Base-by-base conservation (phyloP, 1,140 invertebrate species). In the Archivesica marissinica region DNA sequence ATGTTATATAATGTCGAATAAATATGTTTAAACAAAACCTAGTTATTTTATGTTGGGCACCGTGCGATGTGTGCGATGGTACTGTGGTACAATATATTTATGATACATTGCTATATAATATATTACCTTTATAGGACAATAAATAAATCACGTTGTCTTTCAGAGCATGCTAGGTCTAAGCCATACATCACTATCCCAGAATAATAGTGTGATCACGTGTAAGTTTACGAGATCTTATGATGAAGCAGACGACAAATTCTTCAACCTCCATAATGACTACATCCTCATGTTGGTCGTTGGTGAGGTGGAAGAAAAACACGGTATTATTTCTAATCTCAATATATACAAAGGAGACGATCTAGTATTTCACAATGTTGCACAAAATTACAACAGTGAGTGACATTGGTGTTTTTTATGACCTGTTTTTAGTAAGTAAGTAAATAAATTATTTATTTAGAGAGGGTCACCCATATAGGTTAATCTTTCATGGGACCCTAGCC, bases 261-360 rank as follows among this genome's bases (percentile, higher is more conserved):
- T 81, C 61, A 25, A 81, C 23, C 33, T 72, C 1, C 70, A 81
- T 23, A 68, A 68, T 39, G 41, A 70, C 23, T 81, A 70, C 66
- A 56, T 68, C 20, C 30, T 81, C 0, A 81, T 81, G 78, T 23
- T 81, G 15, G 64, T 81, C 0, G 39, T 81, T 25, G 78, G 78
- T 17, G 39, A 81, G 41, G 47, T 50, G n/a, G 47, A 81, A 15
- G 9, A 25, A 6, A 41, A 79, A 25, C 7, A 38, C 7, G 75
- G 75, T 77, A 77, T 9, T 9, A 9, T 9, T 44, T 44, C 41
- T 44, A 9, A n/a, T n/a, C n/a, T n/a, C n/a, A n/a, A n/a, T n/a
- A n/a, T n/a, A n/a, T n/a, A n/a, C n/a, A n/a, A n/a, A n/a, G n/a
- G n/a, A n/a, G n/a, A n/a, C n/a, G n/a, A n/a, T n/a, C n/a, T n/a